These are phyloP conservation scores for Lepeophtheirus nordmannii DNA, from an alignment of 2,888 invertebrate genomes.

Conservation along the genomic window DNA sequence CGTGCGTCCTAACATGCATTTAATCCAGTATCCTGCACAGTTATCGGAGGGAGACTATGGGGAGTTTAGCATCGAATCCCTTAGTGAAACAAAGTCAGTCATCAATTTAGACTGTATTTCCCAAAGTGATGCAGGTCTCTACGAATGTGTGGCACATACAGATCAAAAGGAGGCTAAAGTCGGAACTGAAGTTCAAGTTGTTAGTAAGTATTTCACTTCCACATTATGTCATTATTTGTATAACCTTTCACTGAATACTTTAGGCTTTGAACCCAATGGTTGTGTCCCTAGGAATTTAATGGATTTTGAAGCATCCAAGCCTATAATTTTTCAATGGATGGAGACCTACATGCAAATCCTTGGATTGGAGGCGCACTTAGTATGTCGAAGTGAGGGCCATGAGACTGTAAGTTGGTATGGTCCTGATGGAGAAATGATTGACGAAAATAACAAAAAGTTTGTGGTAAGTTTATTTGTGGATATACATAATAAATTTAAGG, in stretches of 20 bases:
- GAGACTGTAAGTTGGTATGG: not conserved
- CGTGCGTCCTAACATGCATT: not conserved
- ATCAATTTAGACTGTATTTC: constrained; percentile 15
- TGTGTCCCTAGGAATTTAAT: constrained; percentile 3
- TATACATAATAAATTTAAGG: not conserved
- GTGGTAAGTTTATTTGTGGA: not conserved
- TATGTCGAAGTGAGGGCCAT: constrained; percentile 10
- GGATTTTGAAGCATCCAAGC: constrained; percentile 1
- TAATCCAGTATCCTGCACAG: constrained; percentile 7
- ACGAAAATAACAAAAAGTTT: constrained; percentile 6
- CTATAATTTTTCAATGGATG: constrained; percentile 8
- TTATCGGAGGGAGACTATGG: constrained; percentile 10
- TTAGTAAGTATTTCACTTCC: constrained; percentile 8
- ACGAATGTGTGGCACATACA: constrained; percentile 19
- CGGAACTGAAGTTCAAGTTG: constrained; percentile 17
- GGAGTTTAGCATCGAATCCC: constrained; percentile 13
- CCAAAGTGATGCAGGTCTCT: constrained; percentile 17
- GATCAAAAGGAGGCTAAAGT: constrained; percentile 14
- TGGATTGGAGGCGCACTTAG: constrained; percentile 16
- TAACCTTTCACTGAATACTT: not conserved
- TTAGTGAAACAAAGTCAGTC: constrained; percentile 4
- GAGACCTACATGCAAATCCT: constrained; percentile 9
- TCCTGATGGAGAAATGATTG: not conserved
- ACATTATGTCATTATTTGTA: not conserved
- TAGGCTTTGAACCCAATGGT: constrained; percentile 13